These are phyloP conservation scores for Callipepla californica DNA, from an alignment of 2,113 vertebrate genomes.

Conservation along the genomic window DNA sequence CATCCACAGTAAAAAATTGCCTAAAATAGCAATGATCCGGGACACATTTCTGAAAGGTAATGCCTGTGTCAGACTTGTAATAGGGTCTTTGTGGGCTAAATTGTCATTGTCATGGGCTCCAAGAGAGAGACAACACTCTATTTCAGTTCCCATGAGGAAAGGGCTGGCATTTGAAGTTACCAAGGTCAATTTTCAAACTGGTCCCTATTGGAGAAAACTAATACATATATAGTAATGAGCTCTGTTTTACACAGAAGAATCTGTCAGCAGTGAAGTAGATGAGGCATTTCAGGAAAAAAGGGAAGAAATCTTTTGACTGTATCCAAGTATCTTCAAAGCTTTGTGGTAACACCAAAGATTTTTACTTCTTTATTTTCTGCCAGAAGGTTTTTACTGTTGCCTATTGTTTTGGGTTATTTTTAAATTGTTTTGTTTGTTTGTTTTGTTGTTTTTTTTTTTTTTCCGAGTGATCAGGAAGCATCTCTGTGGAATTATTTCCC, in stretches of 20 bases:
- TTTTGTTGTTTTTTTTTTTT: background rate
- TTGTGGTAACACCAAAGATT: background rate
- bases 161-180: background rate
- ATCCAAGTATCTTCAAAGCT: background rate
- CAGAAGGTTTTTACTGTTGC: background rate
- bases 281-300: background rate
- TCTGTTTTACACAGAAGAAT: background rate
- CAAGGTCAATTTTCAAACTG: constrained; percentile 1
- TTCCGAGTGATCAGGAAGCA: background rate
- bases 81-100: background rate
- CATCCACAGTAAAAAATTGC: background rate
- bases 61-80: background rate
- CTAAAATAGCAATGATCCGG: background rate
- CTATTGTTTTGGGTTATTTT: too few species aligned
- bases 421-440: background rate
- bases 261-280: background rate
- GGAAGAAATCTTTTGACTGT: background rate
- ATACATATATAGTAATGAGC: background rate
- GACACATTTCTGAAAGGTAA: constrained; percentile 30
- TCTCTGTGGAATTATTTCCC: background rate
- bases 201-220: constrained; percentile 30
- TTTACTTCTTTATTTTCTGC: background rate
- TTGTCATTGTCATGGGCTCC: background rate
- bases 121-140: background rate
- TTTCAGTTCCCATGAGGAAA: background rate